These are phyloP conservation scores for Clunio marinus DNA, from an alignment of 2,888 invertebrate species.

Conservation along the genomic window DNA sequence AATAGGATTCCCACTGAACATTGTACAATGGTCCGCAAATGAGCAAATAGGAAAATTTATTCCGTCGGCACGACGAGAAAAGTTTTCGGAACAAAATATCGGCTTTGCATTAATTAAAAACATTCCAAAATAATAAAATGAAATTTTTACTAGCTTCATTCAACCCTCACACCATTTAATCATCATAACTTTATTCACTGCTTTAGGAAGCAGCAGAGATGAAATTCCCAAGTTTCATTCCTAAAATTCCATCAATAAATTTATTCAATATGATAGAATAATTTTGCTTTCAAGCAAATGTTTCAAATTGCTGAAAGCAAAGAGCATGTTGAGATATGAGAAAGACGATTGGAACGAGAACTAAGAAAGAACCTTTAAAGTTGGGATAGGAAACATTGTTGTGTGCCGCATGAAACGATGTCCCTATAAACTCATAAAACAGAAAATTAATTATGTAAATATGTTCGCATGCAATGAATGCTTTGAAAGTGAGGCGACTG, in stretches of 20 bases:
- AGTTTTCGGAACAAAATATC: conserved; percentile 20
- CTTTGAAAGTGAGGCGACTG: conserved; percentile 1
- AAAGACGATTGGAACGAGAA: not conserved
- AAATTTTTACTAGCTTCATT: conserved; percentile 12
- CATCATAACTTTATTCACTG: no score
- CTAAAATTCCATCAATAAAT: conserved; percentile 22
- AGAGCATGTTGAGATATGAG: not conserved
- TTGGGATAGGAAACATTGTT: not conserved
- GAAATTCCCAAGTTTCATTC: conserved; percentile 16
- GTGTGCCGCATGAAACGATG: not conserved
- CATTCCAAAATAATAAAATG: conserved; percentile 23
- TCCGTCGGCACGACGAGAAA: not conserved
- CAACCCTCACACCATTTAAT: no score
- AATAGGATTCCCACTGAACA: not conserved
- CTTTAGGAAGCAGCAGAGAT: not conserved
- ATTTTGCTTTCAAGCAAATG: conserved; percentile 18
- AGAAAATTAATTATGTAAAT: conserved; percentile 36
- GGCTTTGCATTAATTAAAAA: conserved; percentile 28
- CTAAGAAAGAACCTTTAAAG: not conserved
- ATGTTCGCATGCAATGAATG: conserved; percentile 20
- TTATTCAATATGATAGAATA: conserved; percentile 18
- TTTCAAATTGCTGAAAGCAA: conserved; percentile 15
- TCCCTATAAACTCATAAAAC: conserved; percentile 31
- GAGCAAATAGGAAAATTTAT: conserved; percentile 10
- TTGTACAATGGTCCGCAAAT: not conserved